Evolutionary conservation across 2,113 vertebrate species (phyloP), one percentile per base, ranked within the genome.

Genomic region (Ornithorhynchus anatinus): DNA sequence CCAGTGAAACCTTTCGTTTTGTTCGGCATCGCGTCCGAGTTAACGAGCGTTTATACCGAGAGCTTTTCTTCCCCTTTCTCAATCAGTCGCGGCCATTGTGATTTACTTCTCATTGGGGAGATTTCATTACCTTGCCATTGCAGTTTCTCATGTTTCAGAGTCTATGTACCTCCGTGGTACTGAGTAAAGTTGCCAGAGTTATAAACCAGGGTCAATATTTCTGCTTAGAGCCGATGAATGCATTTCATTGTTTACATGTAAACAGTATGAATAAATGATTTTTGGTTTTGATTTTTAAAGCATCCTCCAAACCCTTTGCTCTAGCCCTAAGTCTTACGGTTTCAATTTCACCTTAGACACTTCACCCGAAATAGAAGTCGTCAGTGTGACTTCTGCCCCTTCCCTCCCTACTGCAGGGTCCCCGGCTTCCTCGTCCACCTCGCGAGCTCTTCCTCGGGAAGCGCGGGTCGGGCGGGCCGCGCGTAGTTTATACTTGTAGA

Each of bases 391-490:
- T n/a, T n/a, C n/a, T n/a, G n/a, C 29, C 3, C 56, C 7, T 43
- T 72, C 6, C 0, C 10, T 67, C 64, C 50, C 66, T n/a, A 40
- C 48, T 72, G 59, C 72, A 50, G 10, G 5, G 13, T 13, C 1
- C 23, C 39, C 73, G 73, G 25, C 82, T 81, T 77, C 43, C 71
- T 79, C 78, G 81, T 74, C 74, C 32, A 11, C 81, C 79, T 72
- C 59, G 31, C 53, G 11, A 59, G 39, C 69, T 84, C 78, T 45
- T 51, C 70, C 35, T 81, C 77, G 45, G 1, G 11, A 82, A 64
- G 75, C 84, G 87, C 86, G 89, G 89, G 86, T 84, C 86, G 87
- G 74, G 72, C 72, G 77, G 61, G 87, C 88, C 92, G 81, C 89
- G 77, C 63, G 77, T 84, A 88, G 75, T 89, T 91, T 82, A 87